phyloP scores from a whole-genome alignment of 2,797 vertebrate species.

The Chrysocyon brachyurus region DNA sequence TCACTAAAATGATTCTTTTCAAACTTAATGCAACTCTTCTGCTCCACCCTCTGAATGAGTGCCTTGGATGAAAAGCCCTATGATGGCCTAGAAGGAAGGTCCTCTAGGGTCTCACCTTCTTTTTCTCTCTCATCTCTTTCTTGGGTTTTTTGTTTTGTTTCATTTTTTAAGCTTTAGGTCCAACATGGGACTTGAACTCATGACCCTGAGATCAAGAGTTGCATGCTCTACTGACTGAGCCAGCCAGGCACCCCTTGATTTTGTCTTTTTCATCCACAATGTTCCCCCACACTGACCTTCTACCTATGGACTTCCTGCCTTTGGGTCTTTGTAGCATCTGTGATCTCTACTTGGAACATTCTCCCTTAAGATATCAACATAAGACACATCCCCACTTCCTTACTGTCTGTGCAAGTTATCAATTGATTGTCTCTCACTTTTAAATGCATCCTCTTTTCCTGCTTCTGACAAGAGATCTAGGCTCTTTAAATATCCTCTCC shows the following conservation, averaged over 20 bases:
- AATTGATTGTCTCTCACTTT: neutral
- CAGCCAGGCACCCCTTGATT: neutral
- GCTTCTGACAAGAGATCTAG: neutral
- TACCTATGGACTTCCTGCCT: neutral
- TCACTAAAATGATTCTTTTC: neutral
- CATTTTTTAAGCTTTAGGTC: neutral
- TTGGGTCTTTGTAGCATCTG: neutral
- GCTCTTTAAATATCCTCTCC: neutral
- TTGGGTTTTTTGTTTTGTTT: neutral
- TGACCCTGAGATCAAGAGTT: neutral
- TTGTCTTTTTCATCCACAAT: neutral
- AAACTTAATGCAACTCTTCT: neutral
- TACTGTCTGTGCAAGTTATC: neutral
- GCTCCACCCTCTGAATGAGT: accelerated
- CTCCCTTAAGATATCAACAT: neutral
- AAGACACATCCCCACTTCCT: neutral
- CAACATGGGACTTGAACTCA: neutral
- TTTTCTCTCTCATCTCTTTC: neutral
- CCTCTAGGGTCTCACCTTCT: neutral
- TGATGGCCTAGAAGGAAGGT: neutral
- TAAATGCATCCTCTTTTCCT: neutral
- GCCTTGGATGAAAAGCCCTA: neutral
- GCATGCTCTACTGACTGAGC: neutral
- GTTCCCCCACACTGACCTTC: too few species aligned
- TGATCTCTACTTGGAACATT: neutral